Conservation (phyloP, 2,113 vertebrate genomes). For the Amia ocellicauda region DNA sequence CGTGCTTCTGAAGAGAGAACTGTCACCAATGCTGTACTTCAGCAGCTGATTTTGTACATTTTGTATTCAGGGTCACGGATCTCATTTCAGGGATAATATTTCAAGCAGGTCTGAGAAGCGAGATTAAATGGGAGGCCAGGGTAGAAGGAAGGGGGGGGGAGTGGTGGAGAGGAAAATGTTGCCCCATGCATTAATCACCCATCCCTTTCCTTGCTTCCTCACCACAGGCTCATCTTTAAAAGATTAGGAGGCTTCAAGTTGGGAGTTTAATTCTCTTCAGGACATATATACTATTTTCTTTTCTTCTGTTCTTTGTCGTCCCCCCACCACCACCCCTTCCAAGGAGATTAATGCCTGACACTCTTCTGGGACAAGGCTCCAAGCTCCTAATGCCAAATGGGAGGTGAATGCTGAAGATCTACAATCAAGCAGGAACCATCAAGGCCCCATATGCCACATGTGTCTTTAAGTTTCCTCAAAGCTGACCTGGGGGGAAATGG, state of each 20-base stretch:
- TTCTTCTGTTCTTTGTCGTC: not conserved
- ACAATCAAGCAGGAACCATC: too few relatives aligned
- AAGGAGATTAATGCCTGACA: too few relatives aligned
- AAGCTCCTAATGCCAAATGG: too few relatives aligned
- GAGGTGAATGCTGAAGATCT: too few relatives aligned
- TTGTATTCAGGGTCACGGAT: slow-evolving; percentile 78
- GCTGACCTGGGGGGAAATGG: too few relatives aligned
- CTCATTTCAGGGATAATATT: slow-evolving; percentile 75
- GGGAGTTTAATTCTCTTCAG: not conserved
- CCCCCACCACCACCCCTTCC: too few relatives aligned
- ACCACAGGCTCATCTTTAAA: slow-evolving; percentile 1
- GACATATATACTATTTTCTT: not conserved
- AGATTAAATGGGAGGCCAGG: slow-evolving; percentile 70
- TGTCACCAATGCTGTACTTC: slow-evolving; percentile 41
- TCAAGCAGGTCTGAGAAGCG: slow-evolving; percentile 67
- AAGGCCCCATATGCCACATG: too few relatives aligned
- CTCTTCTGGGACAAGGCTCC: too few relatives aligned
- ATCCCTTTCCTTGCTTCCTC: not conserved
- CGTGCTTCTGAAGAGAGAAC: slow-evolving; percentile 48
- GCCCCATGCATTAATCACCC: slow-evolving; percentile 15
- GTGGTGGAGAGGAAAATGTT: slow-evolving; percentile 17
- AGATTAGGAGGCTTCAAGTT: not conserved
- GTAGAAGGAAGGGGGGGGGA: slow-evolving; percentile 34
- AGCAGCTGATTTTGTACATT: slow-evolving; percentile 38
- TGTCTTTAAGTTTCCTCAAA: too few relatives aligned